A percentile compares a stretch with the other conserved stretches of the same genome.
Evolutionary conservation across 2,113 vertebrate species (phyloP).

Genomic region (Suricata suricatta): DNA sequence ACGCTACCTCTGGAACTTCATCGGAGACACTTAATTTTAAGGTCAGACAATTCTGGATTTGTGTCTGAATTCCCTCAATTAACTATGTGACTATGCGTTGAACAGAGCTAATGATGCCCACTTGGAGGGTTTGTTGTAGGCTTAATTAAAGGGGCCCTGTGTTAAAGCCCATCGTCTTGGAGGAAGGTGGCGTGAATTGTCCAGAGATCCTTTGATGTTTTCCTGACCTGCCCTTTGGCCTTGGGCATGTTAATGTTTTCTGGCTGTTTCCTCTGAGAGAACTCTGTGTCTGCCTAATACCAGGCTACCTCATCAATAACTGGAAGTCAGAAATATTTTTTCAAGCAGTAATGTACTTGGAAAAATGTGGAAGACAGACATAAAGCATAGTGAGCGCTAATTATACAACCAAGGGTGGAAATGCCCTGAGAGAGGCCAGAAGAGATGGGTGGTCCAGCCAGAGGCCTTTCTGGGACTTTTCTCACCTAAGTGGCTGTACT

Average conservation of each 20-base stretch:
- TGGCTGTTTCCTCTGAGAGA: background rate
- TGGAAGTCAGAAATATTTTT: constrained; percentile 19
- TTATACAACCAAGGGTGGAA: background rate
- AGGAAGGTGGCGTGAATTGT: background rate
- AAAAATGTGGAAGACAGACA: background rate
- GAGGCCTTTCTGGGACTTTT: background rate
- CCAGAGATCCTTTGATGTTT: background rate
- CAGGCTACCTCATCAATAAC: background rate
- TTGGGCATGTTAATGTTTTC: background rate
- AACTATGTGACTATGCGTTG: background rate
- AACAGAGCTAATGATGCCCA: background rate
- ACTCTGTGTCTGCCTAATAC: background rate
- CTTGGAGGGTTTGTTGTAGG: background rate
- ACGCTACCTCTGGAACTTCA: background rate
- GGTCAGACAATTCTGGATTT: background rate
- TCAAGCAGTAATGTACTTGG: constrained; percentile 36
- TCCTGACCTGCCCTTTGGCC: background rate
- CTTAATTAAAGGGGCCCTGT: background rate
- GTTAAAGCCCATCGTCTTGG: background rate
- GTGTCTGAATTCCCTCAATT: background rate
- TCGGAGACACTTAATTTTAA: background rate
- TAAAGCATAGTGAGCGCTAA: background rate
- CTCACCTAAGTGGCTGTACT: background rate
- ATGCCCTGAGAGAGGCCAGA: background rate
- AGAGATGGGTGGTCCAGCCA: background rate